A percentile compares a stretch with the other conserved stretches of the same genome.
phyloP scores from a whole-genome alignment of 1,140 invertebrate species.

The Eupristina koningsbergeri region DNA sequence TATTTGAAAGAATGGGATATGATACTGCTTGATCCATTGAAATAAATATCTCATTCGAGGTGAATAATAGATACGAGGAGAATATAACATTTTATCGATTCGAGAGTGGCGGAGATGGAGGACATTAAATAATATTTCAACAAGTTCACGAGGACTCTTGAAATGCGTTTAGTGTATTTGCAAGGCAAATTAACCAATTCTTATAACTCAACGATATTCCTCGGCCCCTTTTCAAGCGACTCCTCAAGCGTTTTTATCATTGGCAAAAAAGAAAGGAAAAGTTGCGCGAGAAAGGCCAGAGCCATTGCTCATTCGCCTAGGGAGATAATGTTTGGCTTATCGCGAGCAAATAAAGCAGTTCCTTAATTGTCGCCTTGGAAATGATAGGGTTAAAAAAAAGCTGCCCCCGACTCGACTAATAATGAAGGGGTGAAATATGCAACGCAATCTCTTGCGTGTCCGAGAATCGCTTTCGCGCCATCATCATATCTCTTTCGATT shows the following conservation, averaged over 20 bases:
- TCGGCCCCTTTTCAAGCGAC: no score
- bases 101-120: background rate
- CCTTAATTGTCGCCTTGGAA: no score
- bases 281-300: no score
- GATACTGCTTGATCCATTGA: background rate
- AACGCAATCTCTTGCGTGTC: background rate
- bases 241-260: no score
- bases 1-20: background rate
- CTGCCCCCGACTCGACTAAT: no score
- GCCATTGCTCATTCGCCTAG: no score
- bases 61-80: background rate
- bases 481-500: background rate
- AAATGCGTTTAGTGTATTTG: background rate
- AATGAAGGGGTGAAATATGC: no score
- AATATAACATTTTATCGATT: background rate
- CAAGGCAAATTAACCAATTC: background rate
- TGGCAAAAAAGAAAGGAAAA: no score
- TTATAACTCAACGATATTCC: no score
- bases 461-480: constrained; percentile 45
- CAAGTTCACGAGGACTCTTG: background rate
- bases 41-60: constrained; percentile 5
- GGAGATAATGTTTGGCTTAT: no score
- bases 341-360: background rate
- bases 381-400: no score
- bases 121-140: background rate